Conservation (phyloP, 2,888 invertebrate genomes). For the Nephrotoma flavescens region DNA sequence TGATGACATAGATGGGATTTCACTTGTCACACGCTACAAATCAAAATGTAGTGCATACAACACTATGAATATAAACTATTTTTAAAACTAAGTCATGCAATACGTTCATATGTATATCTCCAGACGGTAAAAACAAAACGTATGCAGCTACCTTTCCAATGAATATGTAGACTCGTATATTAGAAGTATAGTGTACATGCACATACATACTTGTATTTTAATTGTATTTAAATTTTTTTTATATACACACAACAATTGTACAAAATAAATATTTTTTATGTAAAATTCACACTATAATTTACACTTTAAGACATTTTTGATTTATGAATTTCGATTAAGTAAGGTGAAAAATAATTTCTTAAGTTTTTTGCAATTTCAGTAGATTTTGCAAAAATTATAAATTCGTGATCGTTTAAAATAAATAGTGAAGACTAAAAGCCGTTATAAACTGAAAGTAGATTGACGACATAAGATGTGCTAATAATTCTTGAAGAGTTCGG, state of each 20-base stretch:
- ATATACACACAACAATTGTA: background rate
- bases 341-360: background rate
- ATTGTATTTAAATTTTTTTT: background rate
- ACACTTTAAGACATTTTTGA: background rate
- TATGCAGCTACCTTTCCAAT: background rate
- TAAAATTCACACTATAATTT: background rate
- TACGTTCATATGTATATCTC: background rate
- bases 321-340: background rate
- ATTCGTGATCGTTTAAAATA: background rate
- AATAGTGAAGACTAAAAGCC: background rate
- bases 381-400: background rate
- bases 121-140: background rate
- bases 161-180: background rate
- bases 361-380: background rate
- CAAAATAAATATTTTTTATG: background rate
- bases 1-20: background rate
- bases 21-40: background rate
- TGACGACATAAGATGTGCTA: no score
- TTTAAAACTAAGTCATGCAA: background rate
- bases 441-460: background rate
- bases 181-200: background rate
- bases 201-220: background rate
- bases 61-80: background rate
- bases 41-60: background rate
- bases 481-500: no score